Conservation (phyloP, 1,140 invertebrate species). For the Heliconius himera region DNA sequence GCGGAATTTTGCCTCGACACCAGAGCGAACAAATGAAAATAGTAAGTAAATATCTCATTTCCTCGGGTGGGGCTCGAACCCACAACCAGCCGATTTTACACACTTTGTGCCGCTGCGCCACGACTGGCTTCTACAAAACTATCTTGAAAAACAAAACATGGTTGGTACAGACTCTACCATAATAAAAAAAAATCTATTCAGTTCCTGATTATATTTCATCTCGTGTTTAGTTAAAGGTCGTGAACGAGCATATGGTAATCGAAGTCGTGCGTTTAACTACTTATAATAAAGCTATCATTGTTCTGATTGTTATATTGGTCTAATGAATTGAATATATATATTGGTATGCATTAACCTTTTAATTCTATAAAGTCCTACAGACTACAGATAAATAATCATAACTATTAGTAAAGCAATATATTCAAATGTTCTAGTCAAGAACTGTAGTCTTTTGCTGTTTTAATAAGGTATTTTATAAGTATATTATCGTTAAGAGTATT, state of each 20-base stretch:
- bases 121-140: no score
- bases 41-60: no score
- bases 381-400: neutral
- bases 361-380: neutral
- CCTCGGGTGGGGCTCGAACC: no score
- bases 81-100: no score
- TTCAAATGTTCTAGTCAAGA: neutral
- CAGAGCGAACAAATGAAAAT: no score
- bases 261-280: slow-evolving; percentile 33
- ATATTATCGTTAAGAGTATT: no score
- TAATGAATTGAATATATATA: neutral
- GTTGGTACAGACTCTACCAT: neutral
- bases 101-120: no score
- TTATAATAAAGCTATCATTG: slow-evolving; percentile 32
- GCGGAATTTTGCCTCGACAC: no score
- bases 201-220: slow-evolving; percentile 10
- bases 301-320: slow-evolving; percentile 22
- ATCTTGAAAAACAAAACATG: neutral
- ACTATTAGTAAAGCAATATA: neutral
- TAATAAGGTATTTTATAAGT: neutral
- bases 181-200: neutral
- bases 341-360: neutral
- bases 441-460: neutral
- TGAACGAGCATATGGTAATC: slow-evolving; percentile 42
- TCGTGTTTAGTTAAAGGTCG: slow-evolving; percentile 36